phyloP scores from a whole-genome alignment of 2,888 invertebrate genomes.

The Harpagoxenus sublaevis region DNA sequence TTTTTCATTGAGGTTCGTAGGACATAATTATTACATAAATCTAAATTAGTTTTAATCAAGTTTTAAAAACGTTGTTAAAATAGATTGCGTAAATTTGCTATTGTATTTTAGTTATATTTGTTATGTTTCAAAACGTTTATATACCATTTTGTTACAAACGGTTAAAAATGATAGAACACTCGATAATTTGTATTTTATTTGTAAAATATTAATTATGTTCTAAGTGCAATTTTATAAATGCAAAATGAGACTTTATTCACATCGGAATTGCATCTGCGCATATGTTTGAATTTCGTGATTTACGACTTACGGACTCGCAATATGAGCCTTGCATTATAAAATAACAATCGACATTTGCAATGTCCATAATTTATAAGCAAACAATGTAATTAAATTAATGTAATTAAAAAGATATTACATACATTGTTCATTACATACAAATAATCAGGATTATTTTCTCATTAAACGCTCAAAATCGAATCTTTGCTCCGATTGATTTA shows the following conservation, averaged over 20 bases:
- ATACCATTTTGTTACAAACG: not conserved
- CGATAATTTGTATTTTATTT: not conserved
- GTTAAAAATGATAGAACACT: not conserved
- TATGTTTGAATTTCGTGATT: slow-evolving; percentile 17
- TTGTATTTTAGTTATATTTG: not conserved
- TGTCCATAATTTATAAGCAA: not conserved
- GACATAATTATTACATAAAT: not conserved
- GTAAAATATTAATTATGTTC: slow-evolving; percentile 5
- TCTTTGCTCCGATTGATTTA: not conserved
- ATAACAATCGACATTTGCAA: not conserved
- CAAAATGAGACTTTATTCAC: slow-evolving; percentile 6
- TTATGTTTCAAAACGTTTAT: not conserved
- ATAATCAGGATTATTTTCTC: not conserved
- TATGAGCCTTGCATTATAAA: not conserved
- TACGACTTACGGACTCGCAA: not conserved
- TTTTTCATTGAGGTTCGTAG: not conserved
- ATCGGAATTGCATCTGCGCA: not conserved
- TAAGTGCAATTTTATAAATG: slow-evolving; percentile 11
- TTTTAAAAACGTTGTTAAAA: not conserved
- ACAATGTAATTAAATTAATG: no score
- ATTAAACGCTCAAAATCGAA: not conserved
- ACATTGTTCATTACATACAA: not conserved
- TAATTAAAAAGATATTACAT: slow-evolving; percentile 11
- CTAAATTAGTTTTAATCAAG: not conserved
- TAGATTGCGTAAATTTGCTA: not conserved